Conservation (phyloP, 1,140 invertebrate species). For the Teleopsis dalmanni region DNA sequence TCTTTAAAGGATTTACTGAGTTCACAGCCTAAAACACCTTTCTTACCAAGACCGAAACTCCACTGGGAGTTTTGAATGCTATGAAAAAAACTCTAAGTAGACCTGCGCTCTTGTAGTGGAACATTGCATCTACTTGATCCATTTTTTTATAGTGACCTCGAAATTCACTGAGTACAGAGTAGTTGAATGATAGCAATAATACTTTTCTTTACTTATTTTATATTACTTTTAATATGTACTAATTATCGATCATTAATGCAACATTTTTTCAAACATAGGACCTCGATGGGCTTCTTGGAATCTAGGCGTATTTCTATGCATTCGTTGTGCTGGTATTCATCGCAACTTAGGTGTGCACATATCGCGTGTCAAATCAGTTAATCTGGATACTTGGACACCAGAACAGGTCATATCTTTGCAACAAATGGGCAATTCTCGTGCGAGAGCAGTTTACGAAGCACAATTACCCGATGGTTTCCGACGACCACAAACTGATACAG, state of each 20-base stretch:
- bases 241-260: neutral
- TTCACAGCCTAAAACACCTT: too few species aligned
- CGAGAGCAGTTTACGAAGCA: conserved; percentile 93
- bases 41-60: too few species aligned
- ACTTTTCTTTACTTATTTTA: too few species aligned
- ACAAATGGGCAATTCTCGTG: conserved; percentile 96
- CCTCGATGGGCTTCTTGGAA: conserved; percentile 99
- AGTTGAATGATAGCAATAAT: too few species aligned
- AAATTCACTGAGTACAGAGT: too few species aligned
- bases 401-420: conserved; percentile 91
- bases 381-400: conserved; percentile 96
- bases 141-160: too few species aligned
- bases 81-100: too few species aligned
- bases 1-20: too few species aligned
- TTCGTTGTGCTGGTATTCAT: conserved; percentile 96
- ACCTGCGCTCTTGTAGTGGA: too few species aligned
- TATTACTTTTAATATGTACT: too few species aligned
- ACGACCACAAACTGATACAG: conserved; percentile 88
- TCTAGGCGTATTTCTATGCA: conserved; percentile 95
- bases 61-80: too few species aligned
- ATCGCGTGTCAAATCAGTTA: conserved; percentile 96
- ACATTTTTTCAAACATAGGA: conserved; percentile 55
- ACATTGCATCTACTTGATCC: too few species aligned
- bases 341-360: conserved; percentile 96
- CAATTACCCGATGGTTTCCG: conserved; percentile 92